Evolutionary conservation across 2,113 vertebrate genomes (phyloP).

Genomic region (Halichoerus grypus): DNA sequence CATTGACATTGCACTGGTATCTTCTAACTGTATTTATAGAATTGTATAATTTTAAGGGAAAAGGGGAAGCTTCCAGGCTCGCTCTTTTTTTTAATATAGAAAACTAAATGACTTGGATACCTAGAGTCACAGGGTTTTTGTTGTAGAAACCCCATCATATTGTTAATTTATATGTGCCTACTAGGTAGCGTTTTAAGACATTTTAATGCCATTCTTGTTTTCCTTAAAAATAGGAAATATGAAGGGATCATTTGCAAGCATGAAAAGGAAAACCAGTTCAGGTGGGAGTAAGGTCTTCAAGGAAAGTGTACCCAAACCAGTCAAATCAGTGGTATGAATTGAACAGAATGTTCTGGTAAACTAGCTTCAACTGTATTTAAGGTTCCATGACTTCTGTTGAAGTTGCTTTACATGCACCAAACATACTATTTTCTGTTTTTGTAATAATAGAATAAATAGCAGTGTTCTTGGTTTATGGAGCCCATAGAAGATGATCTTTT

Average conservation of each 20-base stretch:
- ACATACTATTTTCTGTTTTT: neutral
- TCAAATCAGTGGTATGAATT: neutral
- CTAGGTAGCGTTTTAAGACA: slow-evolving; percentile 15
- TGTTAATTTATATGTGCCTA: neutral
- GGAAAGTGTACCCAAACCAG: neutral
- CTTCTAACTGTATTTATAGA: neutral
- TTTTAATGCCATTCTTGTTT: slow-evolving; percentile 20
- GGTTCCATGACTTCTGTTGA: neutral
- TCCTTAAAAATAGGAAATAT: slow-evolving; percentile 31
- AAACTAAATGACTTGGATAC: neutral
- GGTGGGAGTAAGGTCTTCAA: neutral
- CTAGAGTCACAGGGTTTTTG: neutral
- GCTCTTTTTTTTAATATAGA: neutral
- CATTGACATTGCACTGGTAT: neutral
- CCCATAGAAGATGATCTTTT: neutral
- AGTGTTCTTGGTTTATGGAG: neutral
- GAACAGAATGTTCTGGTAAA: neutral
- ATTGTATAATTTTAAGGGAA: neutral
- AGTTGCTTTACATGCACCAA: neutral
- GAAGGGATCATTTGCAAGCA: neutral
- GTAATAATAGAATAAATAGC: neutral
- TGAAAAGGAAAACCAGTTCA: slow-evolving; percentile 29
- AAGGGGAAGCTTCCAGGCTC: neutral
- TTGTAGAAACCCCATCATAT: neutral
- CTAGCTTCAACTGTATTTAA: neutral